Percentiles rank a stretch among this genome's conserved stretches.
phyloP scores from a whole-genome alignment of 2,113 vertebrate species.

The Myanophis thanlyinensis region DNA sequence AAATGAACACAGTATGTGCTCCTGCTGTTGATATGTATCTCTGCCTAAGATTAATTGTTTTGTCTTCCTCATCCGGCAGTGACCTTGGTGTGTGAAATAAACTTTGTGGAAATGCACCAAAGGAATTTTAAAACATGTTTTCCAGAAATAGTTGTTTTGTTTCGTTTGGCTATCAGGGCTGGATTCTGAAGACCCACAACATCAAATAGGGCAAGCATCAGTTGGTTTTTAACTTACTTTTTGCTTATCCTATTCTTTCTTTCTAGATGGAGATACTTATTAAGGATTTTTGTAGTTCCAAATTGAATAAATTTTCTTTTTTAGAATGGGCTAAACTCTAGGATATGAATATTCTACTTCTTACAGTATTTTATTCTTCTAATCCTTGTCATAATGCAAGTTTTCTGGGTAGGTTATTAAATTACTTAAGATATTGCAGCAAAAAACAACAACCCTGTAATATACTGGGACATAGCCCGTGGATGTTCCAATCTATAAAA shows the following conservation, averaged over 20 bases:
- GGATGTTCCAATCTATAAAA: neutral
- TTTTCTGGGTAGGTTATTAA: neutral
- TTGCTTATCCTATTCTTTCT: neutral
- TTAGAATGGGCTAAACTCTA: neutral
- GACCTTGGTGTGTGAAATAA: slow-evolving; percentile 22
- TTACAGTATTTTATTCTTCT: neutral
- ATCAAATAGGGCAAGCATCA: neutral
- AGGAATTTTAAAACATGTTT: neutral
- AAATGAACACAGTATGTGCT: slow-evolving; percentile 8
- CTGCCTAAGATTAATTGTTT: slow-evolving; percentile 4
- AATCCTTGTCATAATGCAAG: neutral
- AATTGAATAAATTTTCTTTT: neutral
- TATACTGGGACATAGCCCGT: neutral
- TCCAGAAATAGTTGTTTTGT: neutral
- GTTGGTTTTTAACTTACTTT: neutral
- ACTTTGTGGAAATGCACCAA: neutral
- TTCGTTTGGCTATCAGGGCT: neutral
- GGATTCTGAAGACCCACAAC: neutral
- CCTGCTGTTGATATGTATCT: slow-evolving; percentile 22
- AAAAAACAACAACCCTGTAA: neutral
- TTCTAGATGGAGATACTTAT: neutral
- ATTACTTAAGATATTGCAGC: neutral
- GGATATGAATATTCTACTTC: neutral
- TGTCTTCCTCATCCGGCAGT: slow-evolving; percentile 1
- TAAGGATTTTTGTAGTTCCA: neutral